Evolutionary conservation across 2,888 invertebrate species (phyloP).

Genomic region (Apeira syringaria): DNA sequence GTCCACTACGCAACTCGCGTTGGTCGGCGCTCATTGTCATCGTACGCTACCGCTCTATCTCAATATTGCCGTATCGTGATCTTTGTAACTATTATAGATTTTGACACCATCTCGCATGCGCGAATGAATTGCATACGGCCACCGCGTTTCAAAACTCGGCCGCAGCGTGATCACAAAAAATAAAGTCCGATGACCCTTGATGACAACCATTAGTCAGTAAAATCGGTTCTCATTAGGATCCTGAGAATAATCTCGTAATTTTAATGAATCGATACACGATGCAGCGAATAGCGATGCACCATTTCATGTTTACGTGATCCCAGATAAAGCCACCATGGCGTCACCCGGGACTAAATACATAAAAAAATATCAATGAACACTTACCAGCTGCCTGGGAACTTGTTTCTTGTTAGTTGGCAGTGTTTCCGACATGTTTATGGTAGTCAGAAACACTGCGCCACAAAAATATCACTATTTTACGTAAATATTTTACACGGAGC

Average conservation of each 20-base stretch:
- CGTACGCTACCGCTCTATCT: constrained; percentile 34
- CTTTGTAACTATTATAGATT: constrained; percentile 79
- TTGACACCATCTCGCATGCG: constrained; percentile 82
- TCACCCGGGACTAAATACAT: constrained; percentile 83
- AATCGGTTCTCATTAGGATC: constrained; percentile 39
- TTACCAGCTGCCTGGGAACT: constrained; percentile 85
- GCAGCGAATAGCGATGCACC: constrained; percentile 84
- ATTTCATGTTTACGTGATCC: constrained; percentile 86
- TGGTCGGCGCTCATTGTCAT: constrained; percentile 43
- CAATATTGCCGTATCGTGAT: constrained; percentile 63
- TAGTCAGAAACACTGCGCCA: constrained; percentile 81
- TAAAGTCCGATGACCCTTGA: constrained; percentile 67
- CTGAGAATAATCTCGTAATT: constrained; percentile 51
- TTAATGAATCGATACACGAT: constrained; percentile 80
- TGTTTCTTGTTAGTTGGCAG: constrained; percentile 84
- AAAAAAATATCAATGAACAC: constrained; percentile 80
- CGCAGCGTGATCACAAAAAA: constrained; percentile 73
- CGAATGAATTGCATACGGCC: constrained; percentile 77
- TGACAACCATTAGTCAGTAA: constrained; percentile 48
- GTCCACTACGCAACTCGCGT: constrained; percentile 52
- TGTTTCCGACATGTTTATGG: constrained; percentile 83
- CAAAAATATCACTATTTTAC: constrained; percentile 81
- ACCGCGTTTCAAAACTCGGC: constrained; percentile 80
- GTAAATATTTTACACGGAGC: constrained; percentile 84
- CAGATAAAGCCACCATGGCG: constrained; percentile 86